Base-by-base conservation (phyloP, 2,113 vertebrate species). In the Australoheros scitulus region DNA sequence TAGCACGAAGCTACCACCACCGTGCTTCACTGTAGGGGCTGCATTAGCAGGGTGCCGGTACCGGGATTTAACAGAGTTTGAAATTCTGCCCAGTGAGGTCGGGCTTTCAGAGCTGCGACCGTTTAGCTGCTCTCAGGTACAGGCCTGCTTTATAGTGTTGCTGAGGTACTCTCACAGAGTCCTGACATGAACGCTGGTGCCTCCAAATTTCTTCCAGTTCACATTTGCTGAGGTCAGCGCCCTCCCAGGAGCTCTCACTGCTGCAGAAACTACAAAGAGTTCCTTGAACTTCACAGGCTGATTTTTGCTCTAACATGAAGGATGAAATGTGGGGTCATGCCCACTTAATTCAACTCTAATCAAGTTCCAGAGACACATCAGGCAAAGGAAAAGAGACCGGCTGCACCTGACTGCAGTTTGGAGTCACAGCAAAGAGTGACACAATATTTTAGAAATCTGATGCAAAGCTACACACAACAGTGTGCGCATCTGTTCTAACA, bases 401-500 rank as follows among this genome's bases (percentile, higher is more conserved):
- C 47, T 50, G 63, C 38, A 70, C 64, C 64, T 29, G 65, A 24
- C 65, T 24, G 20, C 11, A 13, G 6, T 74, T 24, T 6, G 50
- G 50, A 74, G 70, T 36, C 2, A 56, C 47, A 74, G 64, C 15
- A 70, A 50, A 50, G 11, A 11, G 15, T 50, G 0, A 70, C 26
- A 70, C 20, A 70, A 4, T 0, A 50, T 29, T 50, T 70, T 70
- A 29, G 0, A 2, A 2, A 68, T 50, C 2, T 50, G 64, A 26
- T 26, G 24, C 24, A 26, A 26, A 26, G 24, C 24, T 26, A 26
- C 24, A 26, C 29, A 29, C 29, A 29, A 29, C 29, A 29, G 3
- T 70, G 2, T 4, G 15, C 29, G 0, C 65, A 29, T 50, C 64
- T 70, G 22, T 29, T 50, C 65, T 29, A 10, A 29, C n/a, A 65